A percentile compares a stretch with the other conserved stretches of the same genome.
Evolutionary conservation across 2,888 invertebrate species (phyloP).

Genomic region (Panopea generosa): DNA sequence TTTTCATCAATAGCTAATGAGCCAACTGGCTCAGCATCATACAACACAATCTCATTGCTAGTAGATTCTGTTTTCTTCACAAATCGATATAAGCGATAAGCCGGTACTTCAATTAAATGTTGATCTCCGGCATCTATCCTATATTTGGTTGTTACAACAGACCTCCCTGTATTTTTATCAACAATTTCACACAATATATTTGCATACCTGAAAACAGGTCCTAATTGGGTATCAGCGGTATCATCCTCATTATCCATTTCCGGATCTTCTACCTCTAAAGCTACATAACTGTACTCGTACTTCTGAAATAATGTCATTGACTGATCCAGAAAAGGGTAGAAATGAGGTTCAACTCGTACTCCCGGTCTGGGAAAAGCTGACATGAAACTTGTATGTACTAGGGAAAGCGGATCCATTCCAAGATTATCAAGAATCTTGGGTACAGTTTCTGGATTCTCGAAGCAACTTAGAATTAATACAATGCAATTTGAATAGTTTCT

Average conservation of each 20-base stretch:
- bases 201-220: slow-evolving; percentile 41
- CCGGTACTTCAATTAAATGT: slow-evolving; percentile 17
- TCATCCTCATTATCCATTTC: slow-evolving; percentile 10
- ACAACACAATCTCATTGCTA: slow-evolving; percentile 8
- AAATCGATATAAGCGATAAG: slow-evolving; percentile 38
- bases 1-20: slow-evolving; percentile 38
- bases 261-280: slow-evolving; percentile 30
- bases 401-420: slow-evolving; percentile 10
- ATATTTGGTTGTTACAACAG: slow-evolving; percentile 16
- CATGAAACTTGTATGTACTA: not conserved
- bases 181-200: slow-evolving; percentile 10
- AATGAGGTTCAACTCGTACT: slow-evolving; percentile 42
- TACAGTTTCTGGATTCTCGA: not conserved
- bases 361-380: slow-evolving; percentile 51
- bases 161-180: not conserved
- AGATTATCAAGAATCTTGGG: slow-evolving; percentile 13
- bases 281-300: slow-evolving; percentile 49
- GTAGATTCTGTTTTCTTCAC: not conserved
- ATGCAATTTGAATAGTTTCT: no score
- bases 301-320: slow-evolving; percentile 37
- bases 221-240: not conserved
- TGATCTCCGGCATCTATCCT: slow-evolving; percentile 24
- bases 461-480: no score
- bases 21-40: slow-evolving; percentile 1
- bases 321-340: slow-evolving; percentile 53